A percentile compares a stretch with the other conserved stretches of the same genome.
Conservation (phyloP, 2,797 vertebrate species). For the Lepilemur ruficaudatus region DNA sequence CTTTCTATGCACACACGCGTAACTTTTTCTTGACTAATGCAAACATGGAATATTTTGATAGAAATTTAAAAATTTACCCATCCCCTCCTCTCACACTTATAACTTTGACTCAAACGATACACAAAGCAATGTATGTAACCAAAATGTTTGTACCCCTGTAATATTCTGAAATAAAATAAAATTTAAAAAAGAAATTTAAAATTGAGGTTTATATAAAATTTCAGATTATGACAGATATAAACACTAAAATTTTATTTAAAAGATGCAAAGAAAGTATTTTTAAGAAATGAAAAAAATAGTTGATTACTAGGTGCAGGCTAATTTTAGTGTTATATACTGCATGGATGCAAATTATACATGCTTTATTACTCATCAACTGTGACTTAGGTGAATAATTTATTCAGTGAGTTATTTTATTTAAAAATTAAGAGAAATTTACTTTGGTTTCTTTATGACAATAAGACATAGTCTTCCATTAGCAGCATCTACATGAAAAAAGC, state of each 20-base stretch:
- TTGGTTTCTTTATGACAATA: background rate
- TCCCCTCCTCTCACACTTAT: too few species aligned
- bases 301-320: background rate
- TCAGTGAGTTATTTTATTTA: conserved; percentile 23
- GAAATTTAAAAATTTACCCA: background rate
- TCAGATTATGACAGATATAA: background rate
- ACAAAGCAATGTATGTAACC: too few species aligned
- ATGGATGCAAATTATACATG: background rate
- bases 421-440: conserved; percentile 15
- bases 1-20: background rate
- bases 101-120: too few species aligned
- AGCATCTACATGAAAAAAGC: background rate
- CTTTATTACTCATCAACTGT: background rate
- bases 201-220: background rate
- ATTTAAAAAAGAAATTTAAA: background rate
- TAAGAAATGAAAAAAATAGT: conserved; percentile 18
- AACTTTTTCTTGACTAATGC: background rate
- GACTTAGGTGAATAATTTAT: background rate
- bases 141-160: too few species aligned
- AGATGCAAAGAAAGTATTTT: background rate
- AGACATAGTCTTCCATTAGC: background rate
- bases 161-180: too few species aligned
- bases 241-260: conserved; percentile 38
- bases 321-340: conserved; percentile 9
- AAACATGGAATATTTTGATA: background rate